Percentiles rank a stretch among this genome's conserved stretches.
These are phyloP conservation scores for Cydia strobilella DNA, from an alignment of 1,140 invertebrate genomes.

Conservation along the genomic window DNA sequence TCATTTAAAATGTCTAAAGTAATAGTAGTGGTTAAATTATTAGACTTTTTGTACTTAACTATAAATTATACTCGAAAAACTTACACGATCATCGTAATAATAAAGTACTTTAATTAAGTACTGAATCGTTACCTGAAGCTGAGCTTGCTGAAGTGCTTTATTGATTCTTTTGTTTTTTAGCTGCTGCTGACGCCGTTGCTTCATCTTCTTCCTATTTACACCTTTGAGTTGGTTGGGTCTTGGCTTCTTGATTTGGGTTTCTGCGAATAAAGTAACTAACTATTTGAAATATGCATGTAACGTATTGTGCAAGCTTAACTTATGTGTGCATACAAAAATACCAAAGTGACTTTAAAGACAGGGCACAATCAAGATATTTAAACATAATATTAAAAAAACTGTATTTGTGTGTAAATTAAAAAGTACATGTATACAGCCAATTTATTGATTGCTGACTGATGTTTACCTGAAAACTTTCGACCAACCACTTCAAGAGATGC, in stretches of 20 bases:
- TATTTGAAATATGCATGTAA: background rate
- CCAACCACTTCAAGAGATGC: background rate
- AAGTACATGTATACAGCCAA: background rate
- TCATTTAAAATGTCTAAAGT: too few relatives aligned
- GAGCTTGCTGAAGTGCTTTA: slow-evolving; percentile 1
- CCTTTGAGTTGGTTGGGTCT: background rate
- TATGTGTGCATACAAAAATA: too few relatives aligned
- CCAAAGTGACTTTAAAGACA: too few relatives aligned
- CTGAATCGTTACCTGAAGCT: background rate
- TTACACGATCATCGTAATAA: too few relatives aligned
- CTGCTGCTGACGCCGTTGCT: background rate
- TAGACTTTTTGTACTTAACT: too few relatives aligned
- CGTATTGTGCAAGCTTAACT: too few relatives aligned
- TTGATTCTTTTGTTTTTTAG: background rate
- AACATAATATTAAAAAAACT: too few relatives aligned
- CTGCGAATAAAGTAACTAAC: background rate
- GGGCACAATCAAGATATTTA: too few relatives aligned
- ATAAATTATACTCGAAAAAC: too few relatives aligned
- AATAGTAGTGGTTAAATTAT: too few relatives aligned
- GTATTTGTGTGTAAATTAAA: too few relatives aligned
- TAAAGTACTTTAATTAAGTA: too few relatives aligned
- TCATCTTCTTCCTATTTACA: background rate
- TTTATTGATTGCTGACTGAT: background rate
- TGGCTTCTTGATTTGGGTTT: background rate
- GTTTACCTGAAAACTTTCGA: background rate